Conservation (phyloP, 1,140 invertebrate genomes). For the Danaus plexippus region DNA sequence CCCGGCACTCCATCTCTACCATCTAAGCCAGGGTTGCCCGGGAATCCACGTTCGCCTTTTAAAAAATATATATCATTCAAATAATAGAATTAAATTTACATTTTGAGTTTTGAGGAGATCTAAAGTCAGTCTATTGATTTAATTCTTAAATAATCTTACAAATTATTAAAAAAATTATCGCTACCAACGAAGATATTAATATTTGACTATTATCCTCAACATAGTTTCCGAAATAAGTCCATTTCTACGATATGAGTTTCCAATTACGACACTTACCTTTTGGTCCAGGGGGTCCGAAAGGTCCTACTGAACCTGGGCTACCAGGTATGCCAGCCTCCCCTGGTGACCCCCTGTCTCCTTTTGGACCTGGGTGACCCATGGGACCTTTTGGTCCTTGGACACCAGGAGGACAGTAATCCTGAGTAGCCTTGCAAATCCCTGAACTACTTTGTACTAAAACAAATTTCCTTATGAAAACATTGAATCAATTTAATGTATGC, state of each 20-base stretch:
- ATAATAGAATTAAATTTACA: constrained; percentile 1
- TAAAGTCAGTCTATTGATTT: not conserved
- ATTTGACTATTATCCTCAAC: too few species aligned
- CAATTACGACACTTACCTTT: constrained; percentile 63
- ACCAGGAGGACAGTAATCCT: constrained; percentile 86
- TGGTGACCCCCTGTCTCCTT: constrained; percentile 74
- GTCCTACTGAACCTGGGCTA: constrained; percentile 71
- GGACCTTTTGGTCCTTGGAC: constrained; percentile 77
- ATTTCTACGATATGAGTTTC: not conserved
- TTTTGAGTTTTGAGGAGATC: not conserved
- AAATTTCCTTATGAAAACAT: not conserved
- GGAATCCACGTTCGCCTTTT: constrained; percentile 74
- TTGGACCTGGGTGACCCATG: constrained; percentile 74
- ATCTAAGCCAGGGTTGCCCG: constrained; percentile 83
- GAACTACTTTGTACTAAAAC: constrained; percentile 78
- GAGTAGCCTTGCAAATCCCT: constrained; percentile 83
- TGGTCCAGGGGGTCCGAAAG: constrained; percentile 73
- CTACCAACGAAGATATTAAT: too few species aligned
- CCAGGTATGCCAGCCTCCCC: constrained; percentile 77
- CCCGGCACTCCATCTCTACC: constrained; percentile 89
- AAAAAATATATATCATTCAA: constrained; percentile 2
- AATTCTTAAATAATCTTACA: not conserved
- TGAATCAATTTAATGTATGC: constrained; percentile 71
- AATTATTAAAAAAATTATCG: too few species aligned
- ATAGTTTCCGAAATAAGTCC: too few species aligned